phyloP scores from a whole-genome alignment of 2,888 invertebrate genomes.

The Hirudinaria manillensis region DNA sequence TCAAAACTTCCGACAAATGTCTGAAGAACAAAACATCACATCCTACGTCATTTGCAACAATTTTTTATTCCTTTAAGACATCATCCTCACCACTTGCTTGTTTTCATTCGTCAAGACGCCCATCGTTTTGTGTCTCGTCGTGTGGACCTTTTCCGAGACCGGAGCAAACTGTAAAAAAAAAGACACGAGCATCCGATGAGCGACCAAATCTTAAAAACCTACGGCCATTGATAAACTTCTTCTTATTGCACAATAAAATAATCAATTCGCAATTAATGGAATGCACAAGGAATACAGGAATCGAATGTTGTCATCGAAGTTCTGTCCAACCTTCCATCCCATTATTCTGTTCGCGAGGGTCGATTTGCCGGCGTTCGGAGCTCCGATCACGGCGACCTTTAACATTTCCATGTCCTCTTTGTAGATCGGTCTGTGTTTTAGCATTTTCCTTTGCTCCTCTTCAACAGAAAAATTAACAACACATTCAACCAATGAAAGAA shows the following conservation, averaged over 20 bases:
- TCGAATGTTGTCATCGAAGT: neutral
- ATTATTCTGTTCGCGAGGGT: constrained; percentile 82
- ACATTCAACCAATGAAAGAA: neutral
- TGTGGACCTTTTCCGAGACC: constrained; percentile 83
- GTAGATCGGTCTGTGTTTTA: constrained; percentile 41
- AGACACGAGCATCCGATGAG: neutral
- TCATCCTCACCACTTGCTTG: constrained; percentile 66
- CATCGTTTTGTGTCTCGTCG: constrained; percentile 69
- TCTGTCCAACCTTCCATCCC: constrained; percentile 55
- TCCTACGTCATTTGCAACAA: neutral
- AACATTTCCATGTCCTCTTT: constrained; percentile 43
- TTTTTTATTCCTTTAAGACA: neutral
- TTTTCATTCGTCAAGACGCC: constrained; percentile 70
- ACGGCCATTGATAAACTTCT: neutral
- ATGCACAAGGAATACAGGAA: neutral
- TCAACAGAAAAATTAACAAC: neutral
- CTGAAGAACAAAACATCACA: too few relatives aligned
- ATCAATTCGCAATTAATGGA: too few relatives aligned
- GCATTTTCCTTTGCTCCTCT: constrained; percentile 31
- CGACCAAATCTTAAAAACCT: neutral
- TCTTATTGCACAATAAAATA: too few relatives aligned
- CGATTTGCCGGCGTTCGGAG: constrained; percentile 92
- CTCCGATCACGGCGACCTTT: constrained; percentile 74
- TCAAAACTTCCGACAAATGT: too few relatives aligned
- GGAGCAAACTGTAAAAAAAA: constrained; percentile 69